Evolutionary conservation across 2,113 vertebrate genomes (phyloP).

Genomic region (Corythornis vintsioides): DNA sequence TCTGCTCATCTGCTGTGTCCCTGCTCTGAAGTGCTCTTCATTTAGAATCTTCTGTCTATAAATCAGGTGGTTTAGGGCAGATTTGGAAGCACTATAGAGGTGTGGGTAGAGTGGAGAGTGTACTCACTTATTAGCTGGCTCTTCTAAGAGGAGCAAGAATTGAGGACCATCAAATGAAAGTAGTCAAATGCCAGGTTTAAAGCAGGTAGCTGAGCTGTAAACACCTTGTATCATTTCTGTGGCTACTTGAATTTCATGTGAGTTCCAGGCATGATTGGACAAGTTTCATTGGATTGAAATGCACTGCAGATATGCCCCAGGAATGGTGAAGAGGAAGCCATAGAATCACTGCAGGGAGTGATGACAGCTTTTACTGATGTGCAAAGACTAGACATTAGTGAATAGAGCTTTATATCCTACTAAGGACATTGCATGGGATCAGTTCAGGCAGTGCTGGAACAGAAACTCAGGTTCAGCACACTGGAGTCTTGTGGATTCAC

Average conservation of each 20-base stretch:
- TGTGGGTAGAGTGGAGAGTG: background rate
- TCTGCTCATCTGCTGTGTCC: background rate
- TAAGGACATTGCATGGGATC: background rate
- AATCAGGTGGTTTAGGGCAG: background rate
- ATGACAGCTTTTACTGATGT: background rate
- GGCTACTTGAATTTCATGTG: background rate
- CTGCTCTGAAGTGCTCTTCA: background rate
- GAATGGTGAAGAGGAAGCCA: background rate
- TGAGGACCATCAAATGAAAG: background rate
- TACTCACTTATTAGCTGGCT: background rate
- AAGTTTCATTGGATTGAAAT: background rate
- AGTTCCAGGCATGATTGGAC: background rate
- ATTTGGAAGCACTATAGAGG: background rate
- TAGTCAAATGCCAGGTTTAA: background rate
- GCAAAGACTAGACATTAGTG: background rate
- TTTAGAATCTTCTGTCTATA: background rate
- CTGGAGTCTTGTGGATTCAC: background rate
- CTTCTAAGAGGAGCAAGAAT: background rate
- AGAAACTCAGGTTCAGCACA: background rate
- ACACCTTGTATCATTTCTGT: background rate
- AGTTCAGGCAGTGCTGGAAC: background rate
- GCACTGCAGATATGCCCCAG: background rate
- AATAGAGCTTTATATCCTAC: background rate
- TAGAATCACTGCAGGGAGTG: background rate
- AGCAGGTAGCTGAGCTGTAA: background rate